These are phyloP conservation scores for Pristis pectinata DNA, from an alignment of 2,797 vertebrate genomes.

Conservation along the genomic window DNA sequence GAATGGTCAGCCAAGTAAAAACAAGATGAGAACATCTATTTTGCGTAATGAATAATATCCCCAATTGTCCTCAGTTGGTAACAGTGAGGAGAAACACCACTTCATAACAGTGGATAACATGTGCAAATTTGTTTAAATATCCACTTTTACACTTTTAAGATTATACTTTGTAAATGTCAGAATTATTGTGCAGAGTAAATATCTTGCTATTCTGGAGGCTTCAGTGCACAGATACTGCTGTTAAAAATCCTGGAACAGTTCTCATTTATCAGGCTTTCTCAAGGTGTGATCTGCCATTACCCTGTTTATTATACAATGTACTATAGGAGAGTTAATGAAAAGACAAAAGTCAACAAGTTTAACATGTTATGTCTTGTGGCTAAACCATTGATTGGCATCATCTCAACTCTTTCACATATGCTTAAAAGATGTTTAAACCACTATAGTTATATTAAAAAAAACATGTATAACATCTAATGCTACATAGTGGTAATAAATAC, in stretches of 20 bases:
- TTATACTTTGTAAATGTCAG: not conserved
- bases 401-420: not conserved
- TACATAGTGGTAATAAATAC: not conserved
- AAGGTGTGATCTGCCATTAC: conserved; percentile 22
- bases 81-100: not conserved
- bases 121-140: not conserved
- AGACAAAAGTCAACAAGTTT: not conserved
- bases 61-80: not conserved
- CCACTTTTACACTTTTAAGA: not conserved
- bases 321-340: not conserved
- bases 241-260: not conserved
- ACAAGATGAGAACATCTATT: not conserved
- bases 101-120: not conserved
- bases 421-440: not conserved
- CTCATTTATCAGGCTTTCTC: conserved; percentile 24
- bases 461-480: not conserved
- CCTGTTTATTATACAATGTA: conserved; percentile 18
- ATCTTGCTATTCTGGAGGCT: not conserved
- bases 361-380: not conserved
- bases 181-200: conserved; percentile 24
- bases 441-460: not conserved
- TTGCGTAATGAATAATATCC: not conserved
- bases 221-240: not conserved
- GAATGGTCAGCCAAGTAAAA: not conserved
- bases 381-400: not conserved